phyloP scores from a whole-genome alignment of 2,113 vertebrate genomes.

The Hylia prasina region DNA sequence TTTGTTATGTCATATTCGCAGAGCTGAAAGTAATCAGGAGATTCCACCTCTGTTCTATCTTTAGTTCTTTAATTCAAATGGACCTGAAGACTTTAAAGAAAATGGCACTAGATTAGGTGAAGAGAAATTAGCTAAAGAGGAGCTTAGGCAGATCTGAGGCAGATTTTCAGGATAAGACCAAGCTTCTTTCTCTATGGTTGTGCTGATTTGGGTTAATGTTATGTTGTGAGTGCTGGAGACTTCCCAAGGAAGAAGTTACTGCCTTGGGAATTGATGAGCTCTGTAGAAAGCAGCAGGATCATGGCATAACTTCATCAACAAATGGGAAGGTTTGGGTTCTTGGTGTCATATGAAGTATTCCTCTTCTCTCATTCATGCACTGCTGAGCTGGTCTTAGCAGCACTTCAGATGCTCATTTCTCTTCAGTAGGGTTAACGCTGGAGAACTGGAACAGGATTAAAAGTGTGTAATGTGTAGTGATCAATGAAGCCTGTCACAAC shows the following conservation, averaged over 20 bases:
- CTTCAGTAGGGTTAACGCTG: background rate
- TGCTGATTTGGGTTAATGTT: background rate
- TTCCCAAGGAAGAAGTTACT: background rate
- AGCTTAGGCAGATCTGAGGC: background rate
- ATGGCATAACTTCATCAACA: background rate
- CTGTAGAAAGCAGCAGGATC: background rate
- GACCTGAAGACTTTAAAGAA: background rate
- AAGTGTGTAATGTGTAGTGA: background rate
- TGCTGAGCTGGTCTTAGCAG: background rate
- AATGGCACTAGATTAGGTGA: background rate
- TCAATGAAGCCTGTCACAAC: background rate
- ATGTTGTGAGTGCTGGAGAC: background rate
- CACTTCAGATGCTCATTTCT: background rate
- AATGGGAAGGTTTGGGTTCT: background rate
- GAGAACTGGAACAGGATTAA: background rate
- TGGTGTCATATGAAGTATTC: background rate
- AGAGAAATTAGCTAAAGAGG: background rate
- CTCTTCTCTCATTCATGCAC: background rate
- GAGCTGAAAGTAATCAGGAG: background rate
- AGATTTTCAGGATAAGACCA: background rate
- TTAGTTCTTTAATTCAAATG: background rate
- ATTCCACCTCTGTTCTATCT: background rate
- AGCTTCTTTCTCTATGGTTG: background rate
- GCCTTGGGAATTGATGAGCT: background rate
- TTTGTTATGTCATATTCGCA: background rate